Conservation (phyloP, 2,888 invertebrate genomes). For the Dermolepida albohirtum region DNA sequence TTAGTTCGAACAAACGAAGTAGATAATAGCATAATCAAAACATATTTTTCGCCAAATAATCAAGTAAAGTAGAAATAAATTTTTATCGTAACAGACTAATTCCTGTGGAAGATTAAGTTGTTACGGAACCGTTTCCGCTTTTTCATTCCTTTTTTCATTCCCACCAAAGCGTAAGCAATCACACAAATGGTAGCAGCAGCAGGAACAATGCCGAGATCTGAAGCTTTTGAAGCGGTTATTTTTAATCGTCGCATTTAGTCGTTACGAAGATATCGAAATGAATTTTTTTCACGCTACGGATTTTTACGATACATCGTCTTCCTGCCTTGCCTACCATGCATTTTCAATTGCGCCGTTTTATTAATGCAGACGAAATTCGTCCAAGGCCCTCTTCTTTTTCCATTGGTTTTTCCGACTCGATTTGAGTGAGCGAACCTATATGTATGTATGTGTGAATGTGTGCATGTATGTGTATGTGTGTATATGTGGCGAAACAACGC, state of each 20-base stretch:
- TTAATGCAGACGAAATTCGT: conserved; percentile 12
- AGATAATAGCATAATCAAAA: too few relatives aligned
- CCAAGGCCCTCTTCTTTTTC: conserved; percentile 21
- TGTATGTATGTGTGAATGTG: background rate
- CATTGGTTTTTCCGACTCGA: conserved; percentile 4
- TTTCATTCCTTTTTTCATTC: too few relatives aligned
- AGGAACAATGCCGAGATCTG: conserved; percentile 1
- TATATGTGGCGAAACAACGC: conserved; percentile 21
- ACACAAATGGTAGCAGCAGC: too few relatives aligned
- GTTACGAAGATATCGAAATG: conserved; percentile 34
- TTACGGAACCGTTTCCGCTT: too few relatives aligned
- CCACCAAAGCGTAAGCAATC: too few relatives aligned
- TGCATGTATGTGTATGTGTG: conserved; percentile 1
- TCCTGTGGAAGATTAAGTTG: too few relatives aligned
- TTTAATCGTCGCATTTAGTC: conserved; percentile 49
- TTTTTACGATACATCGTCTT: conserved; percentile 7
- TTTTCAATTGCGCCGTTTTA: conserved; percentile 4
- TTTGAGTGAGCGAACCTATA: background rate
- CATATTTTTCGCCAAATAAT: too few relatives aligned
- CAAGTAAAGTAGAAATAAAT: too few relatives aligned
- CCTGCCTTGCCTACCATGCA: conserved; percentile 1
- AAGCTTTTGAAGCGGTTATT: conserved; percentile 50
- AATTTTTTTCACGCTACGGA: conserved; percentile 18
- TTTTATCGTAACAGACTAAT: too few relatives aligned
- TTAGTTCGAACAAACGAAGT: too few relatives aligned